Conservation (phyloP, 2,113 vertebrate species). For the Coryphaenoides rupestris region DNA sequence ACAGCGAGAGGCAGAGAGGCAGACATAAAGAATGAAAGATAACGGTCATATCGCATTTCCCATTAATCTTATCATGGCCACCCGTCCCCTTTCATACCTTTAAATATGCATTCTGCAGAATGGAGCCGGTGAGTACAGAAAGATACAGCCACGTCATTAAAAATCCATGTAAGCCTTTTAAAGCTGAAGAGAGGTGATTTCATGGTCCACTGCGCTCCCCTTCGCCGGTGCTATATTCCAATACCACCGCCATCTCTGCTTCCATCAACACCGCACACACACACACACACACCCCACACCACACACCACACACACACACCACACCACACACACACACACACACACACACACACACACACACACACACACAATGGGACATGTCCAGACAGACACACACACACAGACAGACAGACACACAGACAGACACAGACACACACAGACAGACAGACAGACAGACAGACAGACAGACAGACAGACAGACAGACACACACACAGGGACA, state of each 20-base stretch:
- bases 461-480: too few species aligned
- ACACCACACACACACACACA: background rate
- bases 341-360: conserved; percentile 28
- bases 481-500: too few species aligned
- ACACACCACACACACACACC: conserved; percentile 14
- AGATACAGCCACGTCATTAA: conserved; percentile 77
- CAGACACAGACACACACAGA: too few species aligned
- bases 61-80: conserved; percentile 65
- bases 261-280: conserved; percentile 5
- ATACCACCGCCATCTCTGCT: background rate
- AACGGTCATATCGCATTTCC: conserved; percentile 31
- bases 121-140: conserved; percentile 74
- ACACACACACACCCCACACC: too few species aligned
- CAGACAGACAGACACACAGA: too few species aligned
- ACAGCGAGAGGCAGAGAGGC: too few species aligned
- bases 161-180: conserved; percentile 76
- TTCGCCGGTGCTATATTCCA: conserved; percentile 47
- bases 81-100: conserved; percentile 53
- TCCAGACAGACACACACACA: too few species aligned
- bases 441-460: too few species aligned
- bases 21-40: background rate
- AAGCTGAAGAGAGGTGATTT: conserved; percentile 78
- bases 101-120: conserved; percentile 73
- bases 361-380: too few species aligned
- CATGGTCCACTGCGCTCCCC: conserved; percentile 61